Conservation (phyloP, 1,140 invertebrate species). For the Hypsibius dujardini region DNA sequence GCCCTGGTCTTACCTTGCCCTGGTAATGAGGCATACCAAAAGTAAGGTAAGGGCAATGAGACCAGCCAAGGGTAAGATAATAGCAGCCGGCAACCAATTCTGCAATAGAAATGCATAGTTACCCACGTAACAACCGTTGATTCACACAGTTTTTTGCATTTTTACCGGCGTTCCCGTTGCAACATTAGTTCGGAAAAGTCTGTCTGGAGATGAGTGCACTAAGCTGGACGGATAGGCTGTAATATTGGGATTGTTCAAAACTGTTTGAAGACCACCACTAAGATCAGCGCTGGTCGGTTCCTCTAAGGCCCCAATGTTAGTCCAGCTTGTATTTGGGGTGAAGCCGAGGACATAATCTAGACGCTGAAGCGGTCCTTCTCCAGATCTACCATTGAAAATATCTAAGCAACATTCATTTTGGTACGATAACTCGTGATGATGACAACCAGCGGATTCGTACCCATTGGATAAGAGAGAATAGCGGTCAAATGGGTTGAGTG, state of each 20-base stretch:
- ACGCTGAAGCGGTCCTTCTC: background rate
- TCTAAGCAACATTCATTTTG: background rate
- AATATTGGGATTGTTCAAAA: background rate
- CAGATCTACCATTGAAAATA: background rate
- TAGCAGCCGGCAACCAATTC: slow-evolving; percentile 7
- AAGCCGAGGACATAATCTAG: background rate
- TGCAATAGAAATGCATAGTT: background rate
- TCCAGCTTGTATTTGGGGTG: background rate
- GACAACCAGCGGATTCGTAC: background rate
- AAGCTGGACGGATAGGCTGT: background rate
- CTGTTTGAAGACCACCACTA: background rate
- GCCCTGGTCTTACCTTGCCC: slow-evolving; percentile 8
- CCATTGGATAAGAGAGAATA: background rate
- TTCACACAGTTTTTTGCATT: background rate
- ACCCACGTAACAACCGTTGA: background rate
- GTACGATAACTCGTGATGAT: background rate
- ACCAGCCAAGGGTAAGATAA: background rate
- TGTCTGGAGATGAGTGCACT: background rate
- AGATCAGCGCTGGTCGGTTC: background rate
- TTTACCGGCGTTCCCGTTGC: background rate
- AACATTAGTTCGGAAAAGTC: background rate
- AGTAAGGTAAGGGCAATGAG: background rate
- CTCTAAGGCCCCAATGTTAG: background rate
- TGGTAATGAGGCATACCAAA: slow-evolving; percentile 11
- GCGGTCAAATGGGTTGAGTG: background rate